These are phyloP conservation scores for Lonchura striata DNA, from an alignment of 2,113 vertebrate genomes.

Conservation along the genomic window DNA sequence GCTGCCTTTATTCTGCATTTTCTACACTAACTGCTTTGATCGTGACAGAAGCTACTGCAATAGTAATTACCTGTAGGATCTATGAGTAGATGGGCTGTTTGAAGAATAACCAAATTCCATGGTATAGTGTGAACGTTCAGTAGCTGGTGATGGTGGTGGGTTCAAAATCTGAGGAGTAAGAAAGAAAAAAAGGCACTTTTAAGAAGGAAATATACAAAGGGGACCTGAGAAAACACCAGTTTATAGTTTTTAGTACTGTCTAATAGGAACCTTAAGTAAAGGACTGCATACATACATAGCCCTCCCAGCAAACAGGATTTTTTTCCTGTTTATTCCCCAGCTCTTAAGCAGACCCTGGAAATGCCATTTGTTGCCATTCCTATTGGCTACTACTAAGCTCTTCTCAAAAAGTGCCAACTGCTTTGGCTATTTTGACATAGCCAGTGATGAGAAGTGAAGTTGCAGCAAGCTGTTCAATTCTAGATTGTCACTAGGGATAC, in stretches of 20 bases:
- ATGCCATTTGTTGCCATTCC: background rate
- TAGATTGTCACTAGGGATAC: background rate
- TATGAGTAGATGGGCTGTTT: conserved; percentile 96
- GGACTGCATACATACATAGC: background rate
- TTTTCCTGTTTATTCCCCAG: background rate
- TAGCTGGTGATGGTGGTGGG: conserved; percentile 95
- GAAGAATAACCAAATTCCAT: conserved; percentile 97
- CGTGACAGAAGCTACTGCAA: background rate
- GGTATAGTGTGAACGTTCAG: conserved; percentile 94
- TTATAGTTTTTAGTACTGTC: background rate
- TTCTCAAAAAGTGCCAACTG: background rate
- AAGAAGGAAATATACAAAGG: background rate
- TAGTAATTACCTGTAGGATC: conserved; percentile 90
- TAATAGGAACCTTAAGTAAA: background rate
- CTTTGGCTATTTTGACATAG: background rate
- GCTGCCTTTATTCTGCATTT: conserved; percentile 15
- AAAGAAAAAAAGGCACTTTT: background rate
- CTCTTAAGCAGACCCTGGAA: background rate
- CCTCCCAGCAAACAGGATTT: background rate
- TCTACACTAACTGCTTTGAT: background rate
- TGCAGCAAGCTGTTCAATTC: background rate
- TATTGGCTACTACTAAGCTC: background rate
- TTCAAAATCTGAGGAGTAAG: conserved; percentile 86
- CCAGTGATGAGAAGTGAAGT: background rate
- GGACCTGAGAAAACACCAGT: background rate